Evolutionary conservation across 2,797 vertebrate species (phyloP), one percentile per base, ranked within the genome.

Genomic region (Hephaestus fuliginosus): DNA sequence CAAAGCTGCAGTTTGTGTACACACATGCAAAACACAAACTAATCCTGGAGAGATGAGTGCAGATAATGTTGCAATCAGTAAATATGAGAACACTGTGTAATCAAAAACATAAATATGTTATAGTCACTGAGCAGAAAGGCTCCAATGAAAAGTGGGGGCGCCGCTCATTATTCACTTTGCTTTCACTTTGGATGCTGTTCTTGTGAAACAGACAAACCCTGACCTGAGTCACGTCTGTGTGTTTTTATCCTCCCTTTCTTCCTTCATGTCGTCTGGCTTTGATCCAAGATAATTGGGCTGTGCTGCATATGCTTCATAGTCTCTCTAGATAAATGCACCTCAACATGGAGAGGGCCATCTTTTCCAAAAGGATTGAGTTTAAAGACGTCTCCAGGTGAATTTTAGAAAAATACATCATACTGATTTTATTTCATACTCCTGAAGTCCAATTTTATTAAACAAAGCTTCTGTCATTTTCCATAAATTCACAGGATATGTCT

Each of bases 231-330:
- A 80, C 20, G 3, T 76, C 78, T 77, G 57, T 0, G 43, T 73
- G 79, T 85, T 82, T 89, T 76, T 44, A 74, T 63, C 51, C 60
- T 71, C 69, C 48, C 66, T 88, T 80, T 70, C 49, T 58, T 85
- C 74, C 74, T 77, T 69, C 52, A 44, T 84, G 65, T 76, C 81
- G 51, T 61, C 74, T 63, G 81, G 57, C 81, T 90, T 86, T 89
- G 82, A 90, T 86, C 76, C 64, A 67, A 52, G 66, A 66, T 88
- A 91, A 88, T 81, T 90, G 82, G 78, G 36, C 79, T 70, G 60
- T 76, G 78, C 69, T 71, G 70, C 48, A 67, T 62, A 77, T 73
- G 67, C 57, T 44, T 43, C 52, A 72, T n/a, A 28, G 72, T 74
- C 44, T 69, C 60, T 61, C 60, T 30, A 71, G 55, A 64, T 75